phyloP scores from a whole-genome alignment of 2,113 vertebrate species.

The Gadus macrocephalus region DNA sequence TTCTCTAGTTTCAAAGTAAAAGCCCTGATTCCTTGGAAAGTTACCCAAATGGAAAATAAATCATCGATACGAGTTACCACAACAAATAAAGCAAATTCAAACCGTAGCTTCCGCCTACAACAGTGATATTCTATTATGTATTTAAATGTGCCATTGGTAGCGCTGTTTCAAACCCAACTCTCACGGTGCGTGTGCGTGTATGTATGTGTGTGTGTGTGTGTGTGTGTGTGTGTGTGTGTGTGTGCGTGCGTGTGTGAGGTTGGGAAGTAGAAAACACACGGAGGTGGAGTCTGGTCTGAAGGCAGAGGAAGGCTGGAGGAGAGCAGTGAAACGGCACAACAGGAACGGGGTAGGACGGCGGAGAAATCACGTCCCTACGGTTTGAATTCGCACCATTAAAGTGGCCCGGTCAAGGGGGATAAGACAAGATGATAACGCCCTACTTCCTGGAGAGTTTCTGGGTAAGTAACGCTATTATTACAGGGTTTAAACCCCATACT shows the following conservation, averaged over 20 bases:
- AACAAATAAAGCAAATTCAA: no score
- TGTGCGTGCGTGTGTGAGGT: slow-evolving; percentile 1
- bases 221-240: no score
- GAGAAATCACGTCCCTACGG: slow-evolving; percentile 55
- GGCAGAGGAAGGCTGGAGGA: slow-evolving; percentile 31
- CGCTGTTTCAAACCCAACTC: slow-evolving; percentile 53
- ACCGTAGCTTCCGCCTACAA: no score
- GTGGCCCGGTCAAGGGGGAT: slow-evolving; percentile 48
- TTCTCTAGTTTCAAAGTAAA: no score
- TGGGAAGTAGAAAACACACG: slow-evolving; percentile 33
- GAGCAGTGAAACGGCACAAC: slow-evolving; percentile 39
- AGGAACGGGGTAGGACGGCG: slow-evolving; percentile 63
- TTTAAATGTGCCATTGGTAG: slow-evolving; percentile 31
- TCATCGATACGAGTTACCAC: no score
- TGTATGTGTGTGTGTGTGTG: neutral
- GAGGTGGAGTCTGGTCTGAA: slow-evolving; percentile 69
- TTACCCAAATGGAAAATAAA: no score
- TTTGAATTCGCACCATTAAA: slow-evolving; percentile 31
- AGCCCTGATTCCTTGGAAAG: no score
- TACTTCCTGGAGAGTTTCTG: slow-evolving; percentile 92
- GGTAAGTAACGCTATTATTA: slow-evolving; percentile 72
- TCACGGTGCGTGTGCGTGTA: neutral
- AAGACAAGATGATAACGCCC: slow-evolving; percentile 82
- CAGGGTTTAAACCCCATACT: slow-evolving; percentile 44
- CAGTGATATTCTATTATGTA: no score